Evolutionary conservation across 2,888 invertebrate species (phyloP), one percentile per base, ranked within the genome.

Genomic region (Brachypalpus laphriformis): DNA sequence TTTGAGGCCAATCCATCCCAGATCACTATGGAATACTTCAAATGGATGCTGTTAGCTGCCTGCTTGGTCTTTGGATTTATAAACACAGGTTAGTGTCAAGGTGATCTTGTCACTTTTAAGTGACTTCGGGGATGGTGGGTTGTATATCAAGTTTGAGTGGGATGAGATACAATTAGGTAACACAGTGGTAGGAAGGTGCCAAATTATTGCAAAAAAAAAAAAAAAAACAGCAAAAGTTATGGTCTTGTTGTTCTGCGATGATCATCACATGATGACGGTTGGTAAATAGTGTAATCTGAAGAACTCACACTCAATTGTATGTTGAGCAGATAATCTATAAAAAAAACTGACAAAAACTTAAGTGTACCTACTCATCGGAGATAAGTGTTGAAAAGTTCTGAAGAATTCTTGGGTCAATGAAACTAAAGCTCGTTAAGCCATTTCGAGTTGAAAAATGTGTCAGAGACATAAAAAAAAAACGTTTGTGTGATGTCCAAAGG

Each of bases 1-100:
- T 20, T 31, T 18, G 22, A 18, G 6, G 2, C 47, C 20, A 16
- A 65, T 18, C 63, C 70, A 22, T 40, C 47, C n/a, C 14, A 22
- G 18, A 28, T 11, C 65, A 76, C 63, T 51, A 82, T 82, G 82
- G 77, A 65, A 63, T 77, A 72, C 72, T 66, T 22, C 7, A 77
- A 56, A 54, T 25, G 65, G 40, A 47, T 72, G 54, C 72, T 82
- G 31, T 8, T 82, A 37, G 59, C 51, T n/a, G 45, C 14, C 16
- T 61, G 51, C 40, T 22, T 72, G 40, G 40, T 66, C n/a, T 45
- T 77, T 66, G 77, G 72, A 82, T 72, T 68, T 47, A 54, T 82
- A 40, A 82, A 51, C 31, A 47, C 77, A 82, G 82, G 82, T 82
- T 49, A 72, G 72, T 71, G 59, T 61, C 59, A 72, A 49, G 47